Evolutionary conservation across 2,113 vertebrate species (phyloP).

Genomic region (Chaetorhynchus papuensis): DNA sequence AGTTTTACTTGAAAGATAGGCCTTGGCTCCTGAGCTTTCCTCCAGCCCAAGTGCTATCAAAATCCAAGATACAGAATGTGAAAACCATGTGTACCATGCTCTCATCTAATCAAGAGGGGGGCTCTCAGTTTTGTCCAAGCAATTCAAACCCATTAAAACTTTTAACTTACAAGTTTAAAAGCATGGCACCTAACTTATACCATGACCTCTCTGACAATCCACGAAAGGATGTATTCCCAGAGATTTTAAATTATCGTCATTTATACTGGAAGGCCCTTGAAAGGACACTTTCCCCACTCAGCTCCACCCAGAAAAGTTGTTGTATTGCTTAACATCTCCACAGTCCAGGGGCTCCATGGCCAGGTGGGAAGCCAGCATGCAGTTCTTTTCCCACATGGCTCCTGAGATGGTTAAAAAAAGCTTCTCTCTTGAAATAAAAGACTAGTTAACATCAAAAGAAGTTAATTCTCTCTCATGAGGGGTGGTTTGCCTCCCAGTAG

Average conservation of each 20-base stretch:
- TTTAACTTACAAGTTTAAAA: background rate
- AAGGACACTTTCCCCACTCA: background rate
- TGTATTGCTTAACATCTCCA: background rate
- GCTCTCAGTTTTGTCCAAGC: background rate
- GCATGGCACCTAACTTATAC: background rate
- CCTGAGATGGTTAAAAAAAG: background rate
- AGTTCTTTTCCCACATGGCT: background rate
- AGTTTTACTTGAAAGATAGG: background rate
- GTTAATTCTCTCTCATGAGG: background rate
- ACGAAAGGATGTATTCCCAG: background rate
- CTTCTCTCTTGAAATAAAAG: background rate
- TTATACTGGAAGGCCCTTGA: background rate
- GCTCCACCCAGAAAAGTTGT: background rate
- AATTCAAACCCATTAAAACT: background rate
- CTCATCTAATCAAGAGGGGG: background rate
- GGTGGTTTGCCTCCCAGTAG: background rate
- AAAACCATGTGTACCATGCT: background rate
- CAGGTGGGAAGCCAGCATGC: background rate
- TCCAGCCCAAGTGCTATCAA: background rate
- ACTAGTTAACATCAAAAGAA: background rate
- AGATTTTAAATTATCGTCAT: background rate
- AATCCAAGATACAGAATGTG: background rate
- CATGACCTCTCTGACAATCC: background rate
- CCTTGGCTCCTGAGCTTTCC: background rate
- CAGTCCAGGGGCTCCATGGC: rapidly evolving